Evolutionary conservation across 2,797 vertebrate genomes (phyloP), one percentile per base, ranked within the genome.

Genomic region (Parauchenoglanis ngamensis): DNA sequence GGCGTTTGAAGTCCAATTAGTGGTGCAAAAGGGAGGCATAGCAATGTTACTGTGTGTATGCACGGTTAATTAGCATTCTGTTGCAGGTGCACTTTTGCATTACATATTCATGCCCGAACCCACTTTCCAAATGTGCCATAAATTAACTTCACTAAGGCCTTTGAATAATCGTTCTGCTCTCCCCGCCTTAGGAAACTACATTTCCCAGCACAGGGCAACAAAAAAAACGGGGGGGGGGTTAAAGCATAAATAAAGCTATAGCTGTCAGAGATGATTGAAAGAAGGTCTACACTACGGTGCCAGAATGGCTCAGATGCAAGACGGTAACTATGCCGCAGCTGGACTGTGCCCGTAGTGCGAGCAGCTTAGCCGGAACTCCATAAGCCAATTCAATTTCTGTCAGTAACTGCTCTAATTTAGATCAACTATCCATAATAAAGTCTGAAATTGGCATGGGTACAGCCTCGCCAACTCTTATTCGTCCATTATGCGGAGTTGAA

Each of bases 61-160:
- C 65, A 63, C n/a, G 92, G 94, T 40, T 94, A 92, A 96, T 96
- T 95, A 95, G 94, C 95, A 96, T 96, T 94, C 95, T 35, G 92
- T 92, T 94, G 93, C 93, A 95, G 95, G 93, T 95, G 95, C 94
- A 90, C 87, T 87, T 89, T 86, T 93, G 94, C 89, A 94, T 95
- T 95, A 95, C 89, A 93, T 88, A 96, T 96, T 95, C 95, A 94
- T 90, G 92, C 92, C 93, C 91, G 89, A 95, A 95, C 94, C 94
- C 94, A 92, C 93, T 91, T 94, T 92, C 93, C 93, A 94, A 95
- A 95, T 92, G 93, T 93, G 92, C 94, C 94, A 95, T 96, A 96
- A 96, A 95, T 96, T 95, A 96, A 94, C 94, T 94, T 95, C 94
- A 94, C 93, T 93, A 94, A 91, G 92, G 86, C 91, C 84, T 28